Conservation (phyloP, 2,888 invertebrate species). For the Orthosia gracilis region DNA sequence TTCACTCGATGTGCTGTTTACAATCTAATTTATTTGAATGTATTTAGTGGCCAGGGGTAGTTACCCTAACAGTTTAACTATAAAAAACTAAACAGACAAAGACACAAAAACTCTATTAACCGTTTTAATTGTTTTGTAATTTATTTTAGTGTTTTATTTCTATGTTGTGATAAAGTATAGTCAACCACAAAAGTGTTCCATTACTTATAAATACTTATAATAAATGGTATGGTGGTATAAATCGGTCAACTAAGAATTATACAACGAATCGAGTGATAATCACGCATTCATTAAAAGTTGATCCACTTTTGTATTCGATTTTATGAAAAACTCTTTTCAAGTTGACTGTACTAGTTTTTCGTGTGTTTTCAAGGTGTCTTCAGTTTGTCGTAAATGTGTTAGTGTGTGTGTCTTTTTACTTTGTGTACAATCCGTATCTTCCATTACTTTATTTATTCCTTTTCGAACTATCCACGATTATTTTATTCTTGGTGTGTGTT, state of each 20-base stretch:
- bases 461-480: conserved; percentile 31
- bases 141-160: conserved; percentile 38
- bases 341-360: conserved; percentile 64
- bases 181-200: conserved; percentile 34
- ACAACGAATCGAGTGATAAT: neutral
- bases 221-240: neutral
- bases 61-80: conserved; percentile 62
- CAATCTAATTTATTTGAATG: conserved; percentile 54
- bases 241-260: neutral
- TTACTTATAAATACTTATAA: neutral
- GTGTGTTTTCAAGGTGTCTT: conserved; percentile 63
- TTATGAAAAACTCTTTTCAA: conserved; percentile 30
- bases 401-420: conserved; percentile 68
- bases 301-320: neutral
- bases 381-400: conserved; percentile 57
- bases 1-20: conserved; percentile 69
- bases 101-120: conserved; percentile 53
- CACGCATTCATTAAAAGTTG: neutral
- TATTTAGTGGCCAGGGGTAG: conserved; percentile 59
- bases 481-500: conserved; percentile 57
- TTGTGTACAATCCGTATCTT: conserved; percentile 43
- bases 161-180: conserved; percentile 56
- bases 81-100: conserved; percentile 52
- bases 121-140: conserved; percentile 42
- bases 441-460: conserved; percentile 34